Conservation (phyloP, 2,797 vertebrate genomes). For the Microhierax caerulescens region DNA sequence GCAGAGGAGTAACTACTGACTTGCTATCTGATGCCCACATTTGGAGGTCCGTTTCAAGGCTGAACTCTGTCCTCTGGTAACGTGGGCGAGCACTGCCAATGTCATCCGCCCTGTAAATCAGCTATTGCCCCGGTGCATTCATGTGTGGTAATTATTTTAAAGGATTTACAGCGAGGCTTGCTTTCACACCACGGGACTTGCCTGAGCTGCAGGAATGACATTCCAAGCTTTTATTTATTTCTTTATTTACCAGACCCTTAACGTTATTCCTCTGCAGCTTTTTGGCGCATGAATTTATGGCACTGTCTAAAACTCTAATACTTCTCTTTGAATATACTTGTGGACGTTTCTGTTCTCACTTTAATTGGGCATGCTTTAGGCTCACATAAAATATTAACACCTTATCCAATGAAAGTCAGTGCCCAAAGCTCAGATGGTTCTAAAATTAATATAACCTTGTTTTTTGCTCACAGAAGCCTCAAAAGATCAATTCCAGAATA, state of each 20-base stretch:
- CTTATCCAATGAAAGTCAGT: slow-evolving; percentile 59
- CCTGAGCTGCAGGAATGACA: not conserved
- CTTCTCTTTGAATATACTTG: slow-evolving; percentile 67
- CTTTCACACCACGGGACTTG: not conserved
- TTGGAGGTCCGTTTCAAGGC: accelerated
- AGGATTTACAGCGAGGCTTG: not conserved
- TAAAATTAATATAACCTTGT: slow-evolving; percentile 68
- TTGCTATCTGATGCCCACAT: accelerated
- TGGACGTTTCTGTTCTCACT: slow-evolving; percentile 68
- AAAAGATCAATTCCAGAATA: slow-evolving; percentile 59
- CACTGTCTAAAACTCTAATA: slow-evolving; percentile 54
- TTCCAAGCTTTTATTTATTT: slow-evolving; percentile 38
- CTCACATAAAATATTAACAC: slow-evolving; percentile 72
- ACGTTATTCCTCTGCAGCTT: slow-evolving; percentile 10
- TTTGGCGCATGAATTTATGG: slow-evolving; percentile 37
- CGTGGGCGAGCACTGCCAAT: not conserved
- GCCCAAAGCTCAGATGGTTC: slow-evolving; percentile 65
- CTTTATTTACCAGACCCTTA: slow-evolving; percentile 52
- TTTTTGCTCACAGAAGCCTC: slow-evolving; percentile 47
- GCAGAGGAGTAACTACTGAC: not conserved
- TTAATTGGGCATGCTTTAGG: slow-evolving; percentile 73
- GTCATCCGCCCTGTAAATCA: not conserved
- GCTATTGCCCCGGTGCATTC: not conserved
- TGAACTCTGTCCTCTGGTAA: not conserved
- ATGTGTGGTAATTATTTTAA: not conserved